Evolutionary conservation across 2,113 vertebrate species (phyloP).

Genomic region (Porphyrio hochstetteri): DNA sequence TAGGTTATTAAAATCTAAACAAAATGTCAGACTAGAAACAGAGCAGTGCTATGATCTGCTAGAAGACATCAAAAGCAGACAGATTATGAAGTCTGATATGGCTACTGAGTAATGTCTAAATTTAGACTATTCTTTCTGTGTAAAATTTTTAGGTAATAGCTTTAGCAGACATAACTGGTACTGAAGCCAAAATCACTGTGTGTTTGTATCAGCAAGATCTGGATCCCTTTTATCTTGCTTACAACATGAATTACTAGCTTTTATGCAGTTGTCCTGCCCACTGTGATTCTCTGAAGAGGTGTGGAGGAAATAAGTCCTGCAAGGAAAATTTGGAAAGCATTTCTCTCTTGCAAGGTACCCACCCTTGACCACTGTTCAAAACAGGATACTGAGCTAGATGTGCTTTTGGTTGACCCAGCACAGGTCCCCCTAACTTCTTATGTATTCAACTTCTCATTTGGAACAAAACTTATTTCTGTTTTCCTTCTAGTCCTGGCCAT

Average conservation of each 20-base stretch:
- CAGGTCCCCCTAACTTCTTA: neutral
- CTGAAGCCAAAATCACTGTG: neutral
- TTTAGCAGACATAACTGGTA: neutral
- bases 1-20: slow-evolving; percentile 33
- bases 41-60: neutral
- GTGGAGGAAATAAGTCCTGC: neutral
- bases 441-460: neutral
- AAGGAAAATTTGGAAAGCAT: neutral
- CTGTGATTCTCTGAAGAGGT: neutral
- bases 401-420: neutral
- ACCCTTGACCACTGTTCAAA: neutral
- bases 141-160: neutral
- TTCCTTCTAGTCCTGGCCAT: neutral
- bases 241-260: neutral
- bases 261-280: neutral
- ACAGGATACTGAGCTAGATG: neutral
- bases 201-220: neutral
- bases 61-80: neutral
- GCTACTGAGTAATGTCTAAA: neutral
- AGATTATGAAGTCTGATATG: neutral
- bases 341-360: neutral
- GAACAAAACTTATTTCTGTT: neutral
- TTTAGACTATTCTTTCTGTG: neutral
- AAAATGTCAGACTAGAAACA: slow-evolving; percentile 26
- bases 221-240: neutral